A percentile compares a stretch with the other conserved stretches of the same genome.
These are phyloP conservation scores for Artemia sinica DNA, from an alignment of 2,888 invertebrate species.

Conservation along the genomic window DNA sequence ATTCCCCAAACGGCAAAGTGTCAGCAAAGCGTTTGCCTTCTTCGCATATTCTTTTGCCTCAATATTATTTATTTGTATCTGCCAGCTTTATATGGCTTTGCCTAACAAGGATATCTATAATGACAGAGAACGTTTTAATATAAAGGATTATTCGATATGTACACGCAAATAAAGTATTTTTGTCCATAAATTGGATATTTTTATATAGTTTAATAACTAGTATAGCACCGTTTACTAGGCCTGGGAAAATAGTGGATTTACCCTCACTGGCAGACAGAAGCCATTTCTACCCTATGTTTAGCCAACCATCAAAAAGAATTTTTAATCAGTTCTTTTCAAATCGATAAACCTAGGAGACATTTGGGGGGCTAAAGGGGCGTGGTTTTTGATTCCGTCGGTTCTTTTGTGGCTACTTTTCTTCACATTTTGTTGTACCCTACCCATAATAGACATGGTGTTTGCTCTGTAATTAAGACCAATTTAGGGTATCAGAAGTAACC, in stretches of 20 bases:
- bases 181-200: too few species aligned
- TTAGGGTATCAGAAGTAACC: neutral
- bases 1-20: too few species aligned
- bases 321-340: slow-evolving; percentile 13
- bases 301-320: slow-evolving; percentile 11
- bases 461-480: slow-evolving; percentile 12
- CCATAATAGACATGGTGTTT: slow-evolving; percentile 4
- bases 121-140: too few species aligned
- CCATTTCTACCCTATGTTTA: slow-evolving; percentile 9
- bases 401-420: slow-evolving; percentile 13
- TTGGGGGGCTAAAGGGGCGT: neutral
- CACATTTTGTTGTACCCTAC: slow-evolving; percentile 4
- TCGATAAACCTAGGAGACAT: slow-evolving; percentile 11
- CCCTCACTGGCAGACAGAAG: slow-evolving; percentile 10
- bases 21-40: too few species aligned
- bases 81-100: too few species aligned
- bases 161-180: too few species aligned
- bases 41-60: too few species aligned
- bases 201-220: too few species aligned
- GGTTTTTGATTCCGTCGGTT: neutral
- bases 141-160: too few species aligned
- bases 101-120: too few species aligned
- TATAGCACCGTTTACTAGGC: neutral
- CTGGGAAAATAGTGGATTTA: slow-evolving; percentile 8
- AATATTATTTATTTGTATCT: too few species aligned